Evolutionary conservation across 2,888 invertebrate species (phyloP), one percentile per base, ranked within the genome.

Genomic region (Parnassius apollo): DNA sequence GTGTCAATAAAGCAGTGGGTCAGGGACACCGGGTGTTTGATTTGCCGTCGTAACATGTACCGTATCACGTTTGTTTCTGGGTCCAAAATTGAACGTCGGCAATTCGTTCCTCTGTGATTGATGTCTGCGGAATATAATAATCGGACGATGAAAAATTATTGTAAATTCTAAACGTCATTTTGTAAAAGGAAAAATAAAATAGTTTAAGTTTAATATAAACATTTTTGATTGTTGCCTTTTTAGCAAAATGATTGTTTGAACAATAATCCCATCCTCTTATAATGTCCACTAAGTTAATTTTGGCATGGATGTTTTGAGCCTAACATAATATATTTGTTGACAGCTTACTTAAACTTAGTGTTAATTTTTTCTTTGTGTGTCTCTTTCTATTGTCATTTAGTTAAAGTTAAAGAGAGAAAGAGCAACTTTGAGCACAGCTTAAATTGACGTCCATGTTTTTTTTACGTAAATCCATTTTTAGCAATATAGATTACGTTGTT

Each of bases 1-100:
- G 81, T 91, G 91, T 92, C 91, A 91, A 92, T 91, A 91, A 92
- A 92, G 87, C 88, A 88, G 91, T 91, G 91, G 91, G 91, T 91
- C 89, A 89, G 91, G 91, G 91, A 89, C 79, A 80, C 79, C 76
- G 78, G 82, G 82, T 88, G 89, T 89, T 90, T 90, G 81, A 90
- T 91, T 91, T 89, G 81, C 78, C 79, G 81, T 79, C 74, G 72
- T 65, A 64, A 63, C 77, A 75, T 73, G 69, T 75, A 78, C 75
- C 81, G 76, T 81, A 80, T 82, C 83, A 78, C 78, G 80, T 85
- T 86, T 80, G 77, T 83, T 85, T 86, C 80, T 84, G 89, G 88
- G 88, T 86, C 86, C 86, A 86, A 85, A 80, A 72, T 73, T 76
- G 76, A 73, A 77, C 77, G 77, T 77, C 82, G 77, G 76, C 76